phyloP scores from a whole-genome alignment of 2,797 vertebrate species.

The Graptemys geographica region DNA sequence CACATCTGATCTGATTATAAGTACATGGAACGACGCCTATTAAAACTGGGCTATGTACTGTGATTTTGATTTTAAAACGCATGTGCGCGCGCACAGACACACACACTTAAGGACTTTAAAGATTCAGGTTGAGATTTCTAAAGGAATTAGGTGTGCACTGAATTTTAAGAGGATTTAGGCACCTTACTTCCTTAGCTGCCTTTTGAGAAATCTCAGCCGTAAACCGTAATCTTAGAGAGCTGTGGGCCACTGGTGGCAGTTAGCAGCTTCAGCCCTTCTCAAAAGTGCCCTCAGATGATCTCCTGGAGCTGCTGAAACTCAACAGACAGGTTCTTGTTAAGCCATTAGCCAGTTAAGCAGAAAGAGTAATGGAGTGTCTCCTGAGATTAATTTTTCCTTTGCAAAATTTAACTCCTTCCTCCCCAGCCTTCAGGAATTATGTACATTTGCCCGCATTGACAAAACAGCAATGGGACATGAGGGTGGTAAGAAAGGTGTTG shows the following conservation, averaged over 20 bases:
- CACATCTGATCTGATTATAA: neutral
- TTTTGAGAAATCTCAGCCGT: constrained; percentile 5
- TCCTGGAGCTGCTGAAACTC: constrained; percentile 69
- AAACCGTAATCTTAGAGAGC: neutral
- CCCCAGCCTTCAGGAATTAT: neutral
- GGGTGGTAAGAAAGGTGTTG: neutral
- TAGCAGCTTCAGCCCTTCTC: neutral
- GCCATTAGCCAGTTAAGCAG: constrained; percentile 66
- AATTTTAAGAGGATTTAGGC: neutral
- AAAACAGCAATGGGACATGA: neutral
- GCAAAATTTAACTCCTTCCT: constrained; percentile 31
- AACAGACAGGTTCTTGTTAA: constrained; percentile 68
- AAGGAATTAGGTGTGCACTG: neutral
- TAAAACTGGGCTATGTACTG: neutral
- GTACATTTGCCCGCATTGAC: fast-evolving
- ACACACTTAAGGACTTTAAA: neutral
- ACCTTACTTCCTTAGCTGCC: neutral
- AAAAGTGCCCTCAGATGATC: constrained; percentile 48
- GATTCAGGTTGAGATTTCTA: neutral
- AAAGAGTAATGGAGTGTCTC: constrained; percentile 68
- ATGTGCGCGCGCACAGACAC: neutral
- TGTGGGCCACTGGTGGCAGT: neutral
- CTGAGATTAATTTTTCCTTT: constrained; percentile 12
- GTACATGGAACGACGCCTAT: neutral
- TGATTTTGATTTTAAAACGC: neutral